Evolutionary conservation across 2,888 invertebrate genomes (phyloP), one percentile per base, ranked within the genome.

Genomic region (Volucella inflata): DNA sequence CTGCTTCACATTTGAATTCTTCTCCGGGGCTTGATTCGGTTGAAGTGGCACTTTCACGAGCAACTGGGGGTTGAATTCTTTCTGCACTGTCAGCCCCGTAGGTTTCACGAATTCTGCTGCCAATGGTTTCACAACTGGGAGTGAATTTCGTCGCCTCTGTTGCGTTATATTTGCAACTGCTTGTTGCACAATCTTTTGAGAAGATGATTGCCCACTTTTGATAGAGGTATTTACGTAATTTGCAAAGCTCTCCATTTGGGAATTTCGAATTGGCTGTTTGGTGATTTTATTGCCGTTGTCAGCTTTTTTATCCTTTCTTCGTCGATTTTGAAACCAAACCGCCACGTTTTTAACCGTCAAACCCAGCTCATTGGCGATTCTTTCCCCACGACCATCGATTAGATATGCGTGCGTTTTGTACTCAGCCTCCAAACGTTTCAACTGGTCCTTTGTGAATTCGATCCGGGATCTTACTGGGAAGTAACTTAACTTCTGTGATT

Each of bases 351-450:
- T 93, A 90, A 97, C 97, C 51, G 96, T 96, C 79, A 99, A 94
- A 90, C 96, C 96, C 91, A 99, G 94, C 87, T 97, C 96, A 92
- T 98, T 97, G 6, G 98, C 98, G 91, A 99, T 98, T 93, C 98
- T 98, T 92, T 98, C 98, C 90, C 98, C 94, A 92, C 98, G 94
- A 91, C 98, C 94, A 87, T 98, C 94, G 57, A 97, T 97, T 90
- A 99, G 94, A 93, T 98, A 98, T 91, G 97, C 95, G 93, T 98
- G 98, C 93, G 96, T 97, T 92, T 98, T 97, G 92, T 98, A 98
- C 93, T 98, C 98, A 91, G 97, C 97, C 92, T 98, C 98, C 89
- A 98, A 94, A 93, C 98, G 98, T 91, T 98, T 94, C 89, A 98
- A 97, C 94, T 99, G 98, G 93, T 97, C 96, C 91, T 98, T 95